These are phyloP conservation scores for Bombus waltoni DNA, from an alignment of 1,140 invertebrate genomes.

Conservation along the genomic window DNA sequence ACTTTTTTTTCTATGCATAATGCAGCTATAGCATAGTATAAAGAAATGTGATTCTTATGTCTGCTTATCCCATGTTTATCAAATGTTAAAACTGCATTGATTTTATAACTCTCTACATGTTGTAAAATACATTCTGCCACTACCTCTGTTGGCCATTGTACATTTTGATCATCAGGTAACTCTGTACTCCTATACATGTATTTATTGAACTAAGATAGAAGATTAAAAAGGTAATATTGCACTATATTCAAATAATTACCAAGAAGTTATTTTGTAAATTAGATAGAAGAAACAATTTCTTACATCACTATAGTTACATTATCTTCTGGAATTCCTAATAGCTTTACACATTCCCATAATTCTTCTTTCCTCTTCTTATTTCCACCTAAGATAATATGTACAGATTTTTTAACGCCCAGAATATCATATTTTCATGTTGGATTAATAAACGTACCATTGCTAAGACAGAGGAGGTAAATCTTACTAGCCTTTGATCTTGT, in stretches of 20 bases:
- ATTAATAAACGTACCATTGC: slow-evolving; percentile 86
- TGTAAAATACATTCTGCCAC: slow-evolving; percentile 89
- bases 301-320: slow-evolving; percentile 87
- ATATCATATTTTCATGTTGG: not conserved
- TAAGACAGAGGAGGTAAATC: slow-evolving; percentile 93
- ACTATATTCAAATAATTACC: not conserved
- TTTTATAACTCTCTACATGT: slow-evolving; percentile 88
- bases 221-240: slow-evolving; percentile 27
- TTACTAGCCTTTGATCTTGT: slow-evolving; percentile 85
- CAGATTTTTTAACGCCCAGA: not conserved
- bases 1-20: slow-evolving; percentile 89
- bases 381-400: slow-evolving; percentile 84
- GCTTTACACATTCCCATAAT: slow-evolving; percentile 89
- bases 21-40: slow-evolving; percentile 90
- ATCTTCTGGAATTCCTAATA: slow-evolving; percentile 89
- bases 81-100: slow-evolving; percentile 95
- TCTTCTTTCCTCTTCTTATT: slow-evolving; percentile 89
- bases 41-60: slow-evolving; percentile 94
- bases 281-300: slow-evolving; percentile 41
- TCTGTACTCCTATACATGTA: slow-evolving; percentile 85
- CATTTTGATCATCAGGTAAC: slow-evolving; percentile 89
- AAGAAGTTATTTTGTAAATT: not conserved
- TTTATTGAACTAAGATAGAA: slow-evolving; percentile 54
- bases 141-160: slow-evolving; percentile 89
- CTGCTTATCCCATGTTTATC: slow-evolving; percentile 94